A percentile compares a stretch with the other conserved stretches of the same genome.
Conservation (phyloP, 2,797 vertebrate genomes). For the Spinibarbus caldwelli region DNA sequence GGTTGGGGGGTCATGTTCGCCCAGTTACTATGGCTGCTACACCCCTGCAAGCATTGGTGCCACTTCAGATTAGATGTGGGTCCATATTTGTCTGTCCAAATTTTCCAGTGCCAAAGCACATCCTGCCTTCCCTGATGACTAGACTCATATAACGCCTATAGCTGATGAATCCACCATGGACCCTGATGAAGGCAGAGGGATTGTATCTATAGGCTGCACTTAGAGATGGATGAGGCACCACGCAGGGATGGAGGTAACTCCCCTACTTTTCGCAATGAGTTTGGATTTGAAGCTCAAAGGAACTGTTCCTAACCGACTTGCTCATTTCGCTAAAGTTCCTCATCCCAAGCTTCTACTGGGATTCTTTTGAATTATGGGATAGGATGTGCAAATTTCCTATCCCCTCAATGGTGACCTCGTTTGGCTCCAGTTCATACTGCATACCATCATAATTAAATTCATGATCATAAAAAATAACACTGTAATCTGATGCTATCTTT, state of each 20-base stretch:
- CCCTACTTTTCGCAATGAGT: constrained; percentile 25
- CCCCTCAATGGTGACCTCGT: neutral
- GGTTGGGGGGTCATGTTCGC: neutral
- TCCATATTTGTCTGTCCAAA: constrained; percentile 19
- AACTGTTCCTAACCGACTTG: constrained; percentile 1
- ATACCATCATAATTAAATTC: neutral
- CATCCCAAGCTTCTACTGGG: neutral
- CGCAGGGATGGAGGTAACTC: constrained; percentile 1
- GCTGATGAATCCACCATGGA: constrained; percentile 19
- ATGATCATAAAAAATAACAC: neutral
- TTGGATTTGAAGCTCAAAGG: constrained; percentile 35
- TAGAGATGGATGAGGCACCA: constrained; percentile 24
- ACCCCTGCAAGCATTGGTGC: neutral
- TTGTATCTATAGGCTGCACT: constrained; percentile 40
- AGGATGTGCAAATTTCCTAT: neutral
- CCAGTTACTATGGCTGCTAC: neutral
- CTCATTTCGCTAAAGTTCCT: constrained; percentile 31
- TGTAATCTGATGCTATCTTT: constrained; percentile 5
- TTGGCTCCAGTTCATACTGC: neutral
- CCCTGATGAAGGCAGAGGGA: constrained; percentile 21
- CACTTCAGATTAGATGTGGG: constrained; percentile 47
- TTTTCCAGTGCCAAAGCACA: constrained; percentile 22
- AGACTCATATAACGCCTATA: constrained; percentile 10
- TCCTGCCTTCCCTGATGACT: constrained; percentile 9
- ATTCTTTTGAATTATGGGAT: neutral